Percentiles rank a stretch among this genome's conserved stretches.
phyloP scores from a whole-genome alignment of 2,888 invertebrate genomes.

The Ptilodon capucinus region DNA sequence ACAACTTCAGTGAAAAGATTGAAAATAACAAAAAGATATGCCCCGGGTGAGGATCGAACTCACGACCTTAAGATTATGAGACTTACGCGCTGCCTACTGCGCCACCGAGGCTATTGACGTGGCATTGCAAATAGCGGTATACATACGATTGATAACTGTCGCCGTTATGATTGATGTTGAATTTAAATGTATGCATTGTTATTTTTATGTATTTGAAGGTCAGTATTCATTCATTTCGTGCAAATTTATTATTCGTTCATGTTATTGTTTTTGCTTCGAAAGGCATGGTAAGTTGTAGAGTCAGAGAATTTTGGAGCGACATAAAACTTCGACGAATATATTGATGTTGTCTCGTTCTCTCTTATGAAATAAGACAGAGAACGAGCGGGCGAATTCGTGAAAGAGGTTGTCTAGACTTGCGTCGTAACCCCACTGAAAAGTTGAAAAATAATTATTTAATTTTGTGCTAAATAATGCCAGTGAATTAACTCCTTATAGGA shows the following conservation, averaged over 20 bases:
- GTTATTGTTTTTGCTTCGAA: background rate
- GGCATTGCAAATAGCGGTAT: background rate
- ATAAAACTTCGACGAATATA: no score
- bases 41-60: conserved; percentile 97
- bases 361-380: no score
- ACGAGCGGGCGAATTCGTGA: no score
- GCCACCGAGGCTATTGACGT: conserved; percentile 86
- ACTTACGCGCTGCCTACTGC: conserved; percentile 95
- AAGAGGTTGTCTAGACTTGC: no score
- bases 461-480: no score
- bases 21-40: conserved; percentile 61
- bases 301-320: no score
- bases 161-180: background rate
- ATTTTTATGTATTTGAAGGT: background rate
- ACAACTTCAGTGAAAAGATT: no score
- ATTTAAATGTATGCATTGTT: background rate
- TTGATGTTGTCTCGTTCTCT: no score
- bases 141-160: background rate
- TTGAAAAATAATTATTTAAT: no score
- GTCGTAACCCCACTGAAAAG: no score
- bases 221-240: background rate
- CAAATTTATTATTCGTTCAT: background rate
- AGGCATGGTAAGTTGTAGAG: no score
- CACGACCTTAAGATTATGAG: conserved; percentile 97
- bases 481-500: no score